Conservation (phyloP, 2,797 vertebrate species). For the Lophotriccus pileatus region DNA sequence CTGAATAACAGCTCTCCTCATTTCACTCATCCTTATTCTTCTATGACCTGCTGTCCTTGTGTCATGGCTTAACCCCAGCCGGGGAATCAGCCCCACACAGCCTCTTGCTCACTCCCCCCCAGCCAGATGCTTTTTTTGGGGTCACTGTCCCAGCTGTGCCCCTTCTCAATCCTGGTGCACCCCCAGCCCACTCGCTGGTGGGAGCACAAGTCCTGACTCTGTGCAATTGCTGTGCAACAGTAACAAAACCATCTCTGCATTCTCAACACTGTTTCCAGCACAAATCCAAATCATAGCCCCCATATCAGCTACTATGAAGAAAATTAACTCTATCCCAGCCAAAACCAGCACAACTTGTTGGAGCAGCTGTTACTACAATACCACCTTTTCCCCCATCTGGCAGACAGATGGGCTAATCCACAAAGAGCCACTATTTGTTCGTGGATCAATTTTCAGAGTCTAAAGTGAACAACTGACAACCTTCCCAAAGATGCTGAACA, state of each 20-base stretch:
- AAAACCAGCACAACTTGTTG: neutral
- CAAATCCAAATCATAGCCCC: neutral
- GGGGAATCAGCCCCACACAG: neutral
- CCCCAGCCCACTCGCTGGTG: neutral
- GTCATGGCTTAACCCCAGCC: neutral
- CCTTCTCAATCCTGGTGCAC: neutral
- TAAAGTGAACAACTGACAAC: slow-evolving; percentile 39
- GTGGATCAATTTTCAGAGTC: slow-evolving; percentile 38
- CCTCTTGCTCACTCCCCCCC: neutral
- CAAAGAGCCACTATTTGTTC: slow-evolving; percentile 52
- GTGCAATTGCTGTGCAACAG: neutral
- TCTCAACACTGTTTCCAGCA: neutral
- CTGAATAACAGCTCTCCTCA: neutral
- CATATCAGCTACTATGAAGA: neutral
- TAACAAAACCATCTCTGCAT: neutral
- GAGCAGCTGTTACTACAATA: slow-evolving; percentile 37
- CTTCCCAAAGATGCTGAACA: slow-evolving; percentile 31
- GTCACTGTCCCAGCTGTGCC: neutral
- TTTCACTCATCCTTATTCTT: neutral
- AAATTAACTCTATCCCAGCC: neutral
- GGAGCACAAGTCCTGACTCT: neutral
- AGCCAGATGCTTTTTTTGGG: neutral
- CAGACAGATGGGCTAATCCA: slow-evolving; percentile 62
- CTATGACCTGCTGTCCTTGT: neutral
- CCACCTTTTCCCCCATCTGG: slow-evolving; percentile 45